phyloP scores from a whole-genome alignment of 2,113 vertebrate genomes.

The rabbit (Oryctolagus cuniculus) region DNA sequence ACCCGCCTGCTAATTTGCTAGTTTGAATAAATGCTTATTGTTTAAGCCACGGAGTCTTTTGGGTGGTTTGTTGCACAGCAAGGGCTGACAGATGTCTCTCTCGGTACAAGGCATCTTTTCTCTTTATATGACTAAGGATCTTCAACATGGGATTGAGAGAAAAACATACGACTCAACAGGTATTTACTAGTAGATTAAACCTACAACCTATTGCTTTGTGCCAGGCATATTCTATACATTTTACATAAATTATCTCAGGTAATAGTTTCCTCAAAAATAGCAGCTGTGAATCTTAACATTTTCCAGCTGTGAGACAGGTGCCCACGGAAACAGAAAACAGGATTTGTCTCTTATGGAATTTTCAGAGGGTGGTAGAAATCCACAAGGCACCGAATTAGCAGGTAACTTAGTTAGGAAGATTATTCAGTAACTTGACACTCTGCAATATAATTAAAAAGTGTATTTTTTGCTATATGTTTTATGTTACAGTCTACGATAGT shows the following conservation, averaged over 20 bases:
- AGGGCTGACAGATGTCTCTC: background rate
- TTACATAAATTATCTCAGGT: background rate
- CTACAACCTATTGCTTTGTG: background rate
- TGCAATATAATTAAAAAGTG: constrained; percentile 13
- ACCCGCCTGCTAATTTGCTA: too few relatives aligned
- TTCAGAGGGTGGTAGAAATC: background rate
- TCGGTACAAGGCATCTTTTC: background rate
- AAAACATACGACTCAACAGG: background rate
- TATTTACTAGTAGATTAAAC: background rate
- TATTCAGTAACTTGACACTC: constrained; percentile 47
- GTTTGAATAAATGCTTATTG: background rate
- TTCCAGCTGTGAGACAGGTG: background rate
- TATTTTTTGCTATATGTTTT: constrained; percentile 29
- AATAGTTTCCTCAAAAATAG: background rate
- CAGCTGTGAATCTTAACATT: background rate
- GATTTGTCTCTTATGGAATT: background rate
- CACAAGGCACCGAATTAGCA: constrained; percentile 7
- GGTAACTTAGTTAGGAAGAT: constrained; percentile 46
- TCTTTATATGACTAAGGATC: background rate
- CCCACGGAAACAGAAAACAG: background rate
- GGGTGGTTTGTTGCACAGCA: background rate
- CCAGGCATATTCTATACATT: background rate
- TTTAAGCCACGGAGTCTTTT: background rate
- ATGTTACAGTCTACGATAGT: constrained; percentile 11
- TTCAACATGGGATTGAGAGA: background rate